phyloP scores from a whole-genome alignment of 53 echinoderm and acorn worm species.

The Hippasteria phrygiana region DNA sequence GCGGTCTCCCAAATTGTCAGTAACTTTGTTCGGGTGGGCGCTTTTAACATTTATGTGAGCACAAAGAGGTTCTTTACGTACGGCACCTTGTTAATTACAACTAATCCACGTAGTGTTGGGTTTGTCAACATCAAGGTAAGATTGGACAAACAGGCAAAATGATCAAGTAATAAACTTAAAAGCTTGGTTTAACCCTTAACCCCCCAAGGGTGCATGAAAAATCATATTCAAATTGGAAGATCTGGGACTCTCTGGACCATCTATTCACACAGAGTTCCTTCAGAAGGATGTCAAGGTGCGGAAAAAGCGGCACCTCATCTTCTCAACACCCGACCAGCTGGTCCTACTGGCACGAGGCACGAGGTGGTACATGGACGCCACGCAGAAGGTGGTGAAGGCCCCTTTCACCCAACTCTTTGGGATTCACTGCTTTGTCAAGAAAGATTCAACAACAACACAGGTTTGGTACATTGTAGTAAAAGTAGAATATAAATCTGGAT shows the following conservation, averaged over 20 bases:
- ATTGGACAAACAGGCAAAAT: no score
- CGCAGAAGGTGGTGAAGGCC: constrained; percentile 70
- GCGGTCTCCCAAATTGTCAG: no score
- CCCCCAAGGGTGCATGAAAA: no score
- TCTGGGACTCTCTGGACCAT: neutral
- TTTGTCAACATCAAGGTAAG: no score
- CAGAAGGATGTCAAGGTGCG: constrained; percentile 45
- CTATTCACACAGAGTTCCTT: constrained; percentile 39
- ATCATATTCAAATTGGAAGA: no score
- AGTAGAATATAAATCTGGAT: no score
- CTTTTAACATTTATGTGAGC: no score
- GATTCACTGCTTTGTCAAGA: constrained; percentile 67
- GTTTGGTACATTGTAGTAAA: constrained; percentile 6
- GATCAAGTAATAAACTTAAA: no score
- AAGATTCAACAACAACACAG: constrained; percentile 53
- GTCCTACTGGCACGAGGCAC: constrained; percentile 48
- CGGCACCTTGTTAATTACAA: no score
- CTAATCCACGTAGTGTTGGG: no score
- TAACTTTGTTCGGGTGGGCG: no score
- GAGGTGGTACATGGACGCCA: constrained; percentile 73
- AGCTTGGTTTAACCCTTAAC: neutral
- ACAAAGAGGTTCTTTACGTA: no score
- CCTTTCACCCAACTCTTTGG: constrained; percentile 73
- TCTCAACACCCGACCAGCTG: constrained; percentile 54
- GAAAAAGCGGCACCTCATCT: constrained; percentile 52